These are phyloP conservation scores for Drosophila barbarae DNA, from an alignment of 2,888 invertebrate genomes.

Conservation along the genomic window DNA sequence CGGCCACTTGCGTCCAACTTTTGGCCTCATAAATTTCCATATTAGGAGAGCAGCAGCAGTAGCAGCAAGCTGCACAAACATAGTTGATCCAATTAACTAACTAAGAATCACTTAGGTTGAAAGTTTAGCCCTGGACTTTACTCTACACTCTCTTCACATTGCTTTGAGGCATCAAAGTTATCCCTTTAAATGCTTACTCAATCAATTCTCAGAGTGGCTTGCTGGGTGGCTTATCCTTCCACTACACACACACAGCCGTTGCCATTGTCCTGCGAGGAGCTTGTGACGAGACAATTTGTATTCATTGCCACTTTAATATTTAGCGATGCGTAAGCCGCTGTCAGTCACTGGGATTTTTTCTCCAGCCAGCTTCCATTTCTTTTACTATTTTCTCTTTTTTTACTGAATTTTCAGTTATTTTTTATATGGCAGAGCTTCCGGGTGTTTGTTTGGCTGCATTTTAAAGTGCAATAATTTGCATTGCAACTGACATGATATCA, in stretches of 20 bases:
- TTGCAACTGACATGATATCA: slow-evolving; percentile 39
- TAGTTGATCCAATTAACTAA: slow-evolving; percentile 47
- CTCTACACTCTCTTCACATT: slow-evolving; percentile 5
- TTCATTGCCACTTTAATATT: slow-evolving; percentile 62
- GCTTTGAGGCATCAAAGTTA: slow-evolving; percentile 30
- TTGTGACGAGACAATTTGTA: slow-evolving; percentile 55
- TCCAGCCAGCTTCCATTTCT: slow-evolving; percentile 12
- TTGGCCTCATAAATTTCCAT: slow-evolving; percentile 35
- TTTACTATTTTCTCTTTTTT: neutral
- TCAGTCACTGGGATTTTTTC: slow-evolving; percentile 30
- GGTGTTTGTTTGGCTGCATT: slow-evolving; percentile 12
- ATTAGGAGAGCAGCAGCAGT: slow-evolving; percentile 12
- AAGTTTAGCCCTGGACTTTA: slow-evolving; percentile 25
- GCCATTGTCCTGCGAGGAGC: slow-evolving; percentile 32
- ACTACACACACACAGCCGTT: slow-evolving; percentile 5
- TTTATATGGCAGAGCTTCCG: neutral
- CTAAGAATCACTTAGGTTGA: slow-evolving; percentile 42
- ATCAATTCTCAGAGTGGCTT: slow-evolving; percentile 25
- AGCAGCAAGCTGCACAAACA: slow-evolving; percentile 31
- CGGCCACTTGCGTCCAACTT: slow-evolving; percentile 33
- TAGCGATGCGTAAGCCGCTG: slow-evolving; percentile 49
- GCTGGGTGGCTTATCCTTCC: slow-evolving; percentile 1
- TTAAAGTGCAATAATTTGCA: slow-evolving; percentile 51
- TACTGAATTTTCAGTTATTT: neutral
- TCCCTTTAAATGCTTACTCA: slow-evolving; percentile 31